A percentile compares a stretch with the other conserved stretches of the same genome.
phyloP scores from a whole-genome alignment of 2,888 invertebrate genomes.

The Eristalis intricaria region DNA sequence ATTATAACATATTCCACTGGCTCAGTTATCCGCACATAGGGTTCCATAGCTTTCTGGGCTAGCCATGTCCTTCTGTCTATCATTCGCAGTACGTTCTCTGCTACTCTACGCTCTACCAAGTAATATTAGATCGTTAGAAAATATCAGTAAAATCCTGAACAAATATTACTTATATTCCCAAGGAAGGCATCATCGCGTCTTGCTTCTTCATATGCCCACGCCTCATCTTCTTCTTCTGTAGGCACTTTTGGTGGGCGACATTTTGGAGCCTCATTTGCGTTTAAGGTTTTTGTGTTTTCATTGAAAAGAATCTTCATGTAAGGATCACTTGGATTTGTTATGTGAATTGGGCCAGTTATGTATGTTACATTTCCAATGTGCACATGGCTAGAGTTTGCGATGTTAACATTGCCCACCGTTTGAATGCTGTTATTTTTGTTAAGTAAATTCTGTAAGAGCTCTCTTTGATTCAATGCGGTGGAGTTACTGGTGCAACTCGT shows the following conservation, averaged over 20 bases:
- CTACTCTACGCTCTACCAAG: slow-evolving; percentile 75
- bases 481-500: slow-evolving; percentile 24
- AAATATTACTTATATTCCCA: slow-evolving; percentile 74
- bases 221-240: slow-evolving; percentile 47
- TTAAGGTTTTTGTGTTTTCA: slow-evolving; percentile 12
- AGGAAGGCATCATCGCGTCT: slow-evolving; percentile 76
- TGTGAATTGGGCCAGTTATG: slow-evolving; percentile 81
- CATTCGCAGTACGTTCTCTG: slow-evolving; percentile 76
- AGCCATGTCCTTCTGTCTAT: slow-evolving; percentile 81
- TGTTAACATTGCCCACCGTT: slow-evolving; percentile 79
- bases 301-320: slow-evolving; percentile 33
- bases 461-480: slow-evolving; percentile 73
- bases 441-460: slow-evolving; percentile 75
- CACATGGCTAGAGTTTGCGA: slow-evolving; percentile 81
- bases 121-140: neutral
- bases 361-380: slow-evolving; percentile 82
- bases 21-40: slow-evolving; percentile 76
- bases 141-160: neutral
- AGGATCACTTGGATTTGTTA: slow-evolving; percentile 73
- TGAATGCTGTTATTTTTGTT: slow-evolving; percentile 78
- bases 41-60: slow-evolving; percentile 81
- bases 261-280: neutral
- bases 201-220: slow-evolving; percentile 74
- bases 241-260: neutral
- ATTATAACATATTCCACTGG: slow-evolving; percentile 82